Conservation (phyloP, 2,888 invertebrate genomes). For the Cheilosia impressa region DNA sequence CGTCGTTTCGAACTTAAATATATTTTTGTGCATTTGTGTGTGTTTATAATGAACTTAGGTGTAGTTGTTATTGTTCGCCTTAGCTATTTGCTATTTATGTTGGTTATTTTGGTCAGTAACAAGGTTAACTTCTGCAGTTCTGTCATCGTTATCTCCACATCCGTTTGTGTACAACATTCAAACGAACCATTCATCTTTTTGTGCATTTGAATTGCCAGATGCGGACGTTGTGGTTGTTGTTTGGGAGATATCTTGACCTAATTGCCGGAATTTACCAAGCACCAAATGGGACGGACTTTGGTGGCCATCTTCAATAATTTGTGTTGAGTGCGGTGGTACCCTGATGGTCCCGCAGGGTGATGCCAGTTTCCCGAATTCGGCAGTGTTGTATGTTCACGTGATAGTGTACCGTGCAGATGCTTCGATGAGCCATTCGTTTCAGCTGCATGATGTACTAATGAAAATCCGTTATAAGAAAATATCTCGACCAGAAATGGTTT, state of each 20-base stretch:
- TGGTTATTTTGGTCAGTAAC: conserved; percentile 67
- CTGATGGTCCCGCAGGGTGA: conserved; percentile 93
- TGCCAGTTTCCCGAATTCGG: conserved; percentile 95
- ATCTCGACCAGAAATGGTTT: neutral
- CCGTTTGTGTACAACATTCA: conserved; percentile 83
- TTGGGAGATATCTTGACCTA: conserved; percentile 85
- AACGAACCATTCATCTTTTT: conserved; percentile 97
- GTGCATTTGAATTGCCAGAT: conserved; percentile 89
- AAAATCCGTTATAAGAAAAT: neutral
- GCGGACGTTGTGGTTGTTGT: conserved; percentile 87
- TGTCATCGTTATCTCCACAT: conserved; percentile 57
- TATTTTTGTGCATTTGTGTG: conserved; percentile 36
- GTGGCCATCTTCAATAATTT: conserved; percentile 86
- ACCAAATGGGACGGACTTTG: conserved; percentile 96
- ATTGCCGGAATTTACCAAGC: conserved; percentile 92
- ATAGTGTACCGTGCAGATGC: conserved; percentile 86
- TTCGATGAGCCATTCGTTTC: conserved; percentile 89
- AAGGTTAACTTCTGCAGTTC: conserved; percentile 65
- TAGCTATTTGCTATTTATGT: conserved; percentile 51
- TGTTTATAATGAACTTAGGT: conserved; percentile 63
- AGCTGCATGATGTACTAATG: conserved; percentile 83
- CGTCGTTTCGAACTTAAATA: conserved; percentile 9
- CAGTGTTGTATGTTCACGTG: conserved; percentile 85
- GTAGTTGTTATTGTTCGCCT: conserved; percentile 33
- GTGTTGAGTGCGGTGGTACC: conserved; percentile 84